Evolutionary conservation across 2,797 vertebrate species (phyloP).

Genomic region (Coendou prehensilis): DNA sequence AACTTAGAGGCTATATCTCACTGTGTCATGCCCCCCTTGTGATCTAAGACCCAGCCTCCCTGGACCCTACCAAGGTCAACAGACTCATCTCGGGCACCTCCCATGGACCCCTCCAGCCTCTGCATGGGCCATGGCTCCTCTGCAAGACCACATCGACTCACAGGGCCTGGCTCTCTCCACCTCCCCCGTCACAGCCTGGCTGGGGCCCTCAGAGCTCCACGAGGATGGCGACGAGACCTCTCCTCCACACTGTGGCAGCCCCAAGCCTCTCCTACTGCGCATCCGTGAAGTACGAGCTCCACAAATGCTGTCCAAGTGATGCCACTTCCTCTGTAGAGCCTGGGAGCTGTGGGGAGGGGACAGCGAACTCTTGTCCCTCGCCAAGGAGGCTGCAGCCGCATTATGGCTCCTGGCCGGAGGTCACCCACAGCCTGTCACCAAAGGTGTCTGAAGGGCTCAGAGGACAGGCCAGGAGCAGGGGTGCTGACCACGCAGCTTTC

Average conservation of each 20-base stretch:
- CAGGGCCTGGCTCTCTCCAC: not conserved
- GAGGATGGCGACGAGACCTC: not conserved
- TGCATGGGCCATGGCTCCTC: not conserved
- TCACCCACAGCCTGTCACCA: accelerated
- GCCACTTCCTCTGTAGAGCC: not conserved
- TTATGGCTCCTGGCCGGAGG: not conserved
- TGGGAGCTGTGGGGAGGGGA: not conserved
- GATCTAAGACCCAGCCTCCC: not conserved
- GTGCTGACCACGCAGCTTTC: constrained; percentile 75
- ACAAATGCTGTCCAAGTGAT: not conserved
- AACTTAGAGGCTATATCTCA: accelerated
- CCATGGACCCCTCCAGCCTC: not conserved
- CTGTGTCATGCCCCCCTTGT: not conserved
- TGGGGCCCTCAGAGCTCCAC: not conserved
- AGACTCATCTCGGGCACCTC: not conserved
- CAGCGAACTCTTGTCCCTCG: not conserved
- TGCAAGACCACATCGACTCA: not conserved
- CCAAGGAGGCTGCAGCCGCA: not conserved
- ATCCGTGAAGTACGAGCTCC: not conserved
- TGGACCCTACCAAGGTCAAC: not conserved
- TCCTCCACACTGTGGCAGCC: not conserved
- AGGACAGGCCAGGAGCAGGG: not conserved
- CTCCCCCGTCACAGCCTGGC: not conserved
- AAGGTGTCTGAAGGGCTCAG: not conserved
- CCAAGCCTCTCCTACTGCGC: not conserved